A percentile compares a stretch with the other conserved stretches of the same genome.
Conservation (phyloP, 2,113 vertebrate genomes). For the Crotalus horridus region DNA sequence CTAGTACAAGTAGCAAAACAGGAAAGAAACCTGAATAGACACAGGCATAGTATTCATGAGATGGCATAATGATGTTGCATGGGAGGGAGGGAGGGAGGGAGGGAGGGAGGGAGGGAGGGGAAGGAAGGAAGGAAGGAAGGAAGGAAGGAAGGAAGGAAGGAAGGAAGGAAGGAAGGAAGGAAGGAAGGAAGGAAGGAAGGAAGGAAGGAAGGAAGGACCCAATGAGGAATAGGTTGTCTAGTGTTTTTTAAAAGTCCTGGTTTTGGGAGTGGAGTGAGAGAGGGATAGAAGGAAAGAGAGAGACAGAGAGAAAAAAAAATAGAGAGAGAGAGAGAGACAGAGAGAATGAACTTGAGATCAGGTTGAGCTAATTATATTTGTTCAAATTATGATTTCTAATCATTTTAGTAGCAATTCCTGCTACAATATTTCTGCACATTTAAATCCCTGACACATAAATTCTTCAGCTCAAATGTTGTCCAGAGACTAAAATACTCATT, state of each 20-base stretch:
- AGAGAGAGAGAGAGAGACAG: background rate
- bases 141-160: background rate
- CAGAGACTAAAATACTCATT: background rate
- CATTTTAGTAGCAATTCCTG: slow-evolving; percentile 24
- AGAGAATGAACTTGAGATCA: background rate
- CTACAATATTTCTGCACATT: background rate
- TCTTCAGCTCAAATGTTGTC: background rate
- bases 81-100: background rate
- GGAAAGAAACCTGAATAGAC: background rate
- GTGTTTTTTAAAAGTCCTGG: background rate
- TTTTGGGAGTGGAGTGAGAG: background rate
- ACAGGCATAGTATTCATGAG: background rate
- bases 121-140: background rate
- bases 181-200: background rate
- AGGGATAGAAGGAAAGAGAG: background rate
- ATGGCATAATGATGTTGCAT: background rate
- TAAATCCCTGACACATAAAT: background rate
- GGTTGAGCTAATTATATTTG: slow-evolving; percentile 7
- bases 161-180: background rate
- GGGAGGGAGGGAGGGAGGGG: background rate
- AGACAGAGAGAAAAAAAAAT: background rate
- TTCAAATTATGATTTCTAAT: slow-evolving; percentile 23
- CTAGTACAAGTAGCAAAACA: background rate
- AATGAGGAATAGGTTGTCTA: background rate
- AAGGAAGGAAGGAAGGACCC: background rate